Conservation (phyloP, 2,113 vertebrate species). For the Dascyllus trimaculatus region DNA sequence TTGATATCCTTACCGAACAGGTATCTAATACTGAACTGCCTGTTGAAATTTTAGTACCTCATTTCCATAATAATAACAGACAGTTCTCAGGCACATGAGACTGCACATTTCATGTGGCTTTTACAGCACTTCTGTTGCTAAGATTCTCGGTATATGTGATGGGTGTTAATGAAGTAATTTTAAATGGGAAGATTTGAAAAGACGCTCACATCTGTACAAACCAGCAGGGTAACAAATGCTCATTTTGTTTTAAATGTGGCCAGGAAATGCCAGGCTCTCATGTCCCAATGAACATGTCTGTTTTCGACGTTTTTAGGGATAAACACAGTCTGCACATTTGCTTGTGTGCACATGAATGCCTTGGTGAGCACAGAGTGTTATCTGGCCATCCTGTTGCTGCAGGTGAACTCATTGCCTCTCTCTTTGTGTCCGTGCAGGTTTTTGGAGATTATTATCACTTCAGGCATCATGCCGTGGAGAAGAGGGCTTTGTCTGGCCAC, state of each 20-base stretch:
- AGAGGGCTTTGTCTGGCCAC: slow-evolving; percentile 90
- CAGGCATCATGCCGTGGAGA: slow-evolving; percentile 89
- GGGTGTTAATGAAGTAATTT: slow-evolving; percentile 10
- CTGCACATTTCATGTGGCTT: neutral
- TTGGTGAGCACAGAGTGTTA: slow-evolving; percentile 33
- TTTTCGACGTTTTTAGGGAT: neutral
- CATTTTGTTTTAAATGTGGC: slow-evolving; percentile 1
- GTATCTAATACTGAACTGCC: neutral
- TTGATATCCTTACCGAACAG: neutral
- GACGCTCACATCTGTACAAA: neutral
- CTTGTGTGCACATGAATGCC: slow-evolving; percentile 34
- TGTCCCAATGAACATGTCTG: slow-evolving; percentile 11
- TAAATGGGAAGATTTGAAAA: slow-evolving; percentile 4
- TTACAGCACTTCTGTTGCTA: neutral
- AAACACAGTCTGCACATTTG: slow-evolving; percentile 2
- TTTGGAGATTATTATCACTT: slow-evolving; percentile 97
- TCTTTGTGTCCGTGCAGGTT: slow-evolving; percentile 86
- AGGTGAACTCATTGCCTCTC: slow-evolving; percentile 58
- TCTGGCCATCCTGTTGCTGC: slow-evolving; percentile 28
- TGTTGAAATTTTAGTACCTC: neutral
- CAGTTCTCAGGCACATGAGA: neutral
- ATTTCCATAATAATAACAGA: neutral
- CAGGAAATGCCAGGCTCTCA: neutral
- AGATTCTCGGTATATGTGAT: neutral
- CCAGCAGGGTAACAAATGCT: neutral